phyloP scores from a whole-genome alignment of 1,140 invertebrate genomes.

The Cydia amplana region DNA sequence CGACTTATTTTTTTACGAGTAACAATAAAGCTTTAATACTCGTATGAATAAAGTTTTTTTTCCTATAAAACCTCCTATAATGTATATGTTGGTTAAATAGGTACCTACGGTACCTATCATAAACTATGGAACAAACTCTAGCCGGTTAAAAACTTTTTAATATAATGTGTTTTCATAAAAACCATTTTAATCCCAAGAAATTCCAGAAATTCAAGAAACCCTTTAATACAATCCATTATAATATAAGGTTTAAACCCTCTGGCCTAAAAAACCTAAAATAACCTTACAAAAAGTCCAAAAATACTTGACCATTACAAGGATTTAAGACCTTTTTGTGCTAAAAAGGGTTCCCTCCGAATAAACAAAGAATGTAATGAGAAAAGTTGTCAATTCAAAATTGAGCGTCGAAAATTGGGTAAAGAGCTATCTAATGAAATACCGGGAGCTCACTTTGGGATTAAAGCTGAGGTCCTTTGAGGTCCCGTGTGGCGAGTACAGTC shows the following conservation, averaged over 20 bases:
- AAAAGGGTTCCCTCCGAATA: not conserved
- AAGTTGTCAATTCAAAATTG: slow-evolving; percentile 32
- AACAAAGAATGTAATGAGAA: slow-evolving; percentile 20
- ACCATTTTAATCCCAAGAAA: not conserved
- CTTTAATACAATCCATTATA: not conserved
- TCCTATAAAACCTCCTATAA: too few species aligned
- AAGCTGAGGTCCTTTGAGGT: not conserved
- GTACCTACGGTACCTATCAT: too few species aligned
- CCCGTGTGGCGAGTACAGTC: not conserved
- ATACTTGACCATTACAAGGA: not conserved
- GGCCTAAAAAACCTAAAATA: not conserved
- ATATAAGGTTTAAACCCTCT: not conserved
- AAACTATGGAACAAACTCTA: too few species aligned
- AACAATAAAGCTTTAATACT: too few species aligned
- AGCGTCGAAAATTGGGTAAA: slow-evolving; percentile 26
- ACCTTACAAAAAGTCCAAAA: not conserved
- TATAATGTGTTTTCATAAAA: not conserved
- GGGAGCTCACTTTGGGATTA: not conserved
- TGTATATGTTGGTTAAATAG: too few species aligned
- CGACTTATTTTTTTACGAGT: too few species aligned
- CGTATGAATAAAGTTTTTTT: too few species aligned
- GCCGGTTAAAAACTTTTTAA: not conserved
- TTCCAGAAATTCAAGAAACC: not conserved
- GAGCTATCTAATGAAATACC: slow-evolving; percentile 25
- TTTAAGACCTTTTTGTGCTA: not conserved